A percentile compares a stretch with the other conserved stretches of the same genome.
phyloP scores from a whole-genome alignment of 2,888 invertebrate genomes.

The Tanytarsus gracilentus region DNA sequence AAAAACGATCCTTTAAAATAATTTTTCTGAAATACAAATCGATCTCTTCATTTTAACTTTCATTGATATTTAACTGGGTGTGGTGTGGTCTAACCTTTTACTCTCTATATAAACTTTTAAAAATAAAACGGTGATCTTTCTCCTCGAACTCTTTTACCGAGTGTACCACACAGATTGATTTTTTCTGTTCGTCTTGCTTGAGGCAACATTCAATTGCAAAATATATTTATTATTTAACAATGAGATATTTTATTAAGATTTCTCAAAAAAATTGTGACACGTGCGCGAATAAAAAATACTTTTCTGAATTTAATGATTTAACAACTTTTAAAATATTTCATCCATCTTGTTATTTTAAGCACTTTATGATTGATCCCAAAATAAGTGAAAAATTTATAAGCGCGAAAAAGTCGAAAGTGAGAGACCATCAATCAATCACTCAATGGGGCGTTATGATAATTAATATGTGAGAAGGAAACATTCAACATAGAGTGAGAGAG shows the following conservation, averaged over 20 bases:
- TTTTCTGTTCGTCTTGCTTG: too few species aligned
- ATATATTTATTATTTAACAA: too few species aligned
- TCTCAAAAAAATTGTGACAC: too few species aligned
- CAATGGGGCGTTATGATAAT: constrained; percentile 26
- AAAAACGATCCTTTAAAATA: too few species aligned
- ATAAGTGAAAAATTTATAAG: not conserved
- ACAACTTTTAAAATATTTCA: not conserved
- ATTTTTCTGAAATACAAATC: not conserved
- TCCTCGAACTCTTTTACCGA: too few species aligned
- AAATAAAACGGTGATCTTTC: too few species aligned
- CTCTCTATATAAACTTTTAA: too few species aligned
- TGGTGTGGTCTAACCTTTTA: not conserved
- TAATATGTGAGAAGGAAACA: constrained; percentile 9
- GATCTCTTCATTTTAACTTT: not conserved
- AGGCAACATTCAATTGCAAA: too few species aligned
- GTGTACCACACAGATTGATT: too few species aligned
- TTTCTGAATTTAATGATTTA: not conserved
- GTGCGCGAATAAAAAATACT: too few species aligned
- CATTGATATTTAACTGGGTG: not conserved
- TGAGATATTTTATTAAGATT: too few species aligned
- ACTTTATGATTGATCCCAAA: not conserved
- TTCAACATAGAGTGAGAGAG: not conserved
- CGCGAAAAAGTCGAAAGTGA: not conserved
- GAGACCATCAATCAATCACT: constrained; percentile 26
- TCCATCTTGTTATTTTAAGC: not conserved